phyloP scores from a whole-genome alignment of 2,113 vertebrate genomes.

The Chaetodon trifascialis region DNA sequence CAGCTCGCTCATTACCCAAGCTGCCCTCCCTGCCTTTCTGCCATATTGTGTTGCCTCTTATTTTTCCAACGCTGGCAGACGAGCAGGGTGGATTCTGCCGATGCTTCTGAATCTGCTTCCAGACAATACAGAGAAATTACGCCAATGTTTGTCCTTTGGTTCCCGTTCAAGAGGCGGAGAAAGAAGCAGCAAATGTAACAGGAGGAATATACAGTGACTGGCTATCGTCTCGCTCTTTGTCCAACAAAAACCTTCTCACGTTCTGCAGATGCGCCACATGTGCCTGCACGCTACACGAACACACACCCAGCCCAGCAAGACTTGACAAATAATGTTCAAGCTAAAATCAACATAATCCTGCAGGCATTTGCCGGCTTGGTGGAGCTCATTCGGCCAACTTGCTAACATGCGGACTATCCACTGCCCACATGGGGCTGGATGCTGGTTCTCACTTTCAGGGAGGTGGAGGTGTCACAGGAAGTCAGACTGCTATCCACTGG shows the following conservation, averaged over 20 bases:
- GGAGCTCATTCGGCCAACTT: conserved; percentile 37
- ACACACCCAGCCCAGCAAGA: conserved; percentile 4
- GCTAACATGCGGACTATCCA: conserved; percentile 61
- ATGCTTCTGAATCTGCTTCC: conserved; percentile 28
- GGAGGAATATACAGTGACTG: background rate
- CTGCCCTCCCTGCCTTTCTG: conserved; percentile 12
- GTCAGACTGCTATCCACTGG: conserved; percentile 70
- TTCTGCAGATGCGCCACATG: background rate
- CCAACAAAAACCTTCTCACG: conserved; percentile 14
- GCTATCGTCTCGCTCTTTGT: conserved; percentile 27
- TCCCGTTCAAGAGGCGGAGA: background rate
- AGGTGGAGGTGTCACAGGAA: conserved; percentile 74
- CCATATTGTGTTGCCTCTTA: conserved; percentile 44
- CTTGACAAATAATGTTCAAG: conserved; percentile 28
- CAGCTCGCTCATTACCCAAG: conserved; percentile 55
- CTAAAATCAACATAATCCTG: conserved; percentile 43
- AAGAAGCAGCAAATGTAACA: conserved; percentile 24
- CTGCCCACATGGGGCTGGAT: conserved; percentile 47
- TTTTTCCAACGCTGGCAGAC: conserved; percentile 52
- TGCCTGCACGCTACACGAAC: background rate
- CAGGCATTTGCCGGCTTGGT: conserved; percentile 7
- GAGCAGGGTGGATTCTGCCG: conserved; percentile 27
- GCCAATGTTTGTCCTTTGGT: conserved; percentile 31
- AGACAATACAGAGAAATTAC: conserved; percentile 45
- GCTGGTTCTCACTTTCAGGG: conserved; percentile 67